Evolutionary conservation across 2,797 vertebrate genomes (phyloP).

Genomic region (Odontamblyopus lacepedii): DNA sequence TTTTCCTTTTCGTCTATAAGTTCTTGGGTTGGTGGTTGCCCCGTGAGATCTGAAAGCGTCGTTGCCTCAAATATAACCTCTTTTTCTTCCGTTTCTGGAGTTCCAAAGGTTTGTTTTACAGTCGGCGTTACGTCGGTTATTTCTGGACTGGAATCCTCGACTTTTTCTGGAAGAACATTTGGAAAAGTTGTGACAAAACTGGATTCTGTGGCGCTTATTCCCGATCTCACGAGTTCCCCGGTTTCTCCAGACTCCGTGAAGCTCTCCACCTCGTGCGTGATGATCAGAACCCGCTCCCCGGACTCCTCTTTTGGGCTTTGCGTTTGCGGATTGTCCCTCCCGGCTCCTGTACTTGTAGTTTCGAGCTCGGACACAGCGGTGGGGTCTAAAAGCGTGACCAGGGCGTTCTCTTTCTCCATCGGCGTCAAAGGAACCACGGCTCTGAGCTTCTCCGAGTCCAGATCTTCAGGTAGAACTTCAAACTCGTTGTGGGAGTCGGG

Average conservation of each 20-base stretch:
- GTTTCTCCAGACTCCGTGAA: slow-evolving; percentile 59
- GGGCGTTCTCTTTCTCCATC: slow-evolving; percentile 61
- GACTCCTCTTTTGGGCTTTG: too few relatives aligned
- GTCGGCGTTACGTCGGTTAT: slow-evolving; percentile 18
- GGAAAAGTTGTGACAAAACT: slow-evolving; percentile 37
- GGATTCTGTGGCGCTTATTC: slow-evolving; percentile 4
- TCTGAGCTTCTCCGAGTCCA: slow-evolving; percentile 29
- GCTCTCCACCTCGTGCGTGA: slow-evolving; percentile 71
- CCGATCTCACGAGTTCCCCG: slow-evolving; percentile 65
- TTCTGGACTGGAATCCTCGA: slow-evolving; percentile 28
- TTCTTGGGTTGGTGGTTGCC: slow-evolving; percentile 55
- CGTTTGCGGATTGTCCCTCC: neutral
- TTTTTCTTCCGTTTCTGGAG: slow-evolving; percentile 13
- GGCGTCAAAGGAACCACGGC: slow-evolving; percentile 40
- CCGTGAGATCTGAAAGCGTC: slow-evolving; percentile 51
- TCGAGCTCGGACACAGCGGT: slow-evolving; percentile 14
- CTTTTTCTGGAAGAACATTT: slow-evolving; percentile 37
- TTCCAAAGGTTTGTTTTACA: slow-evolving; percentile 23
- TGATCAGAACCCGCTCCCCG: slow-evolving; percentile 51
- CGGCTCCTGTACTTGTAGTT: neutral
- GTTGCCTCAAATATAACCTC: slow-evolving; percentile 28
- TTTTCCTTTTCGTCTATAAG: slow-evolving; percentile 26
- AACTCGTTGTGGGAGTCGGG: slow-evolving; percentile 67
- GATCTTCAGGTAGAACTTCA: slow-evolving; percentile 41
- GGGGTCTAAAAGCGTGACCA: slow-evolving; percentile 58